A percentile compares a stretch with the other conserved stretches of the same genome.
Conservation (phyloP, 2,113 vertebrate genomes). For the Labeo catla region DNA sequence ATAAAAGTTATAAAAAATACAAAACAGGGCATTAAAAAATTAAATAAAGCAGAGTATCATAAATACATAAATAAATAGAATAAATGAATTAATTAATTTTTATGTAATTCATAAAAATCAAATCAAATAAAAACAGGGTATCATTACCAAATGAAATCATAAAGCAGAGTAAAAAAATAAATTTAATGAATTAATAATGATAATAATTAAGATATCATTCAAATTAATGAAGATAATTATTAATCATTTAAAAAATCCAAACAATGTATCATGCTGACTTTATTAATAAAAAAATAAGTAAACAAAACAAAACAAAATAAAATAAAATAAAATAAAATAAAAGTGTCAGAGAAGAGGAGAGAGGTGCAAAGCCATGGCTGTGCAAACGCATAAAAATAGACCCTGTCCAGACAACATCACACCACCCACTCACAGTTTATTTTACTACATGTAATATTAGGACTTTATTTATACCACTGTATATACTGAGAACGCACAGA, state of each 20-base stretch:
- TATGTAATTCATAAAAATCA: background rate
- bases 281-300: background rate
- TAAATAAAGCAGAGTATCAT: background rate
- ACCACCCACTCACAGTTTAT: constrained; percentile 6
- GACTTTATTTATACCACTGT: background rate
- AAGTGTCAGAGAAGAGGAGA: background rate
- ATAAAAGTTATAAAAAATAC: background rate
- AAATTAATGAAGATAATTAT: background rate
- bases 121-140: background rate
- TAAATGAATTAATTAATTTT: background rate
- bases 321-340: background rate
- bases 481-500: background rate
- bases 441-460: constrained; percentile 1
- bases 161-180: no score
- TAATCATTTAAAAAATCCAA: background rate
- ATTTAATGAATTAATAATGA: background rate
- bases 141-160: no score
- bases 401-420: constrained; percentile 10
- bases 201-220: background rate
- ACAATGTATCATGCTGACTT: background rate
- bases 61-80: background rate
- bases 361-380: background rate
- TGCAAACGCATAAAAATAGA: constrained; percentile 3
- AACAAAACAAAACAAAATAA: background rate
- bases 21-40: no score